phyloP scores from a whole-genome alignment of 2,888 invertebrate genomes.

The Sylvicola fuscatus region DNA sequence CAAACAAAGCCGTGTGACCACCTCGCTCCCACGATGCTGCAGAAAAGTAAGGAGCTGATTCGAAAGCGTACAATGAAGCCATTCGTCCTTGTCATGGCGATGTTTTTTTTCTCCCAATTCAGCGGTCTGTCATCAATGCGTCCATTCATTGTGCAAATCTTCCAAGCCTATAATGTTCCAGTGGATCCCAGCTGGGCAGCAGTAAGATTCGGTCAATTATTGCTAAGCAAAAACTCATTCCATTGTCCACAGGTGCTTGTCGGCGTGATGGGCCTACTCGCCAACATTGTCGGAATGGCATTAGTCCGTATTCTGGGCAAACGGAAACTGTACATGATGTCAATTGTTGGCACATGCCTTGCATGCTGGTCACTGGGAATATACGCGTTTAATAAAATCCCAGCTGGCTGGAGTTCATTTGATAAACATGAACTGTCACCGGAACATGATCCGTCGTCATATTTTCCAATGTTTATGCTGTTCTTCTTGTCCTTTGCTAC shows the following conservation, averaged over 20 bases:
- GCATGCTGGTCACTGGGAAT: slow-evolving; percentile 20
- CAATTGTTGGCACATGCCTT: slow-evolving; percentile 25
- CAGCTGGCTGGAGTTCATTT: slow-evolving; percentile 26
- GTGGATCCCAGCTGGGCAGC: slow-evolving; percentile 26
- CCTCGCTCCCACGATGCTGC: slow-evolving; percentile 15
- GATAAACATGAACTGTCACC: slow-evolving; percentile 11
- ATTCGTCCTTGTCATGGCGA: slow-evolving; percentile 28
- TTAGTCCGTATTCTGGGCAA: slow-evolving; percentile 28
- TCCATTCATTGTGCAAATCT: slow-evolving; percentile 34
- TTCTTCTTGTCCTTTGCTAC: slow-evolving; percentile 8
- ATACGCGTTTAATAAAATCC: slow-evolving; percentile 24
- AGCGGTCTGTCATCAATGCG: slow-evolving; percentile 29
- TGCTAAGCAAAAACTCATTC: slow-evolving; percentile 7
- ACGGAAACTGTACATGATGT: slow-evolving; percentile 26
- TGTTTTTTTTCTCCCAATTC: slow-evolving; percentile 31
- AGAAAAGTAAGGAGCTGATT: slow-evolving; percentile 19
- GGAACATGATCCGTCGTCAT: slow-evolving; percentile 2
- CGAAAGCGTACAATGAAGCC: slow-evolving; percentile 32
- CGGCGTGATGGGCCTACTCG: slow-evolving; percentile 27
- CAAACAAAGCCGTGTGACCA: slow-evolving; percentile 10
- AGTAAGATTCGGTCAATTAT: slow-evolving; percentile 18
- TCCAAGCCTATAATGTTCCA: slow-evolving; percentile 20
- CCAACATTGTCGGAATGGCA: slow-evolving; percentile 23
- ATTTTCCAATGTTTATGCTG: slow-evolving; percentile 16
- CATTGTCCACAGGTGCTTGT: slow-evolving; percentile 7